Conservation (phyloP, 2,888 invertebrate species). For the Acronicta psi region DNA sequence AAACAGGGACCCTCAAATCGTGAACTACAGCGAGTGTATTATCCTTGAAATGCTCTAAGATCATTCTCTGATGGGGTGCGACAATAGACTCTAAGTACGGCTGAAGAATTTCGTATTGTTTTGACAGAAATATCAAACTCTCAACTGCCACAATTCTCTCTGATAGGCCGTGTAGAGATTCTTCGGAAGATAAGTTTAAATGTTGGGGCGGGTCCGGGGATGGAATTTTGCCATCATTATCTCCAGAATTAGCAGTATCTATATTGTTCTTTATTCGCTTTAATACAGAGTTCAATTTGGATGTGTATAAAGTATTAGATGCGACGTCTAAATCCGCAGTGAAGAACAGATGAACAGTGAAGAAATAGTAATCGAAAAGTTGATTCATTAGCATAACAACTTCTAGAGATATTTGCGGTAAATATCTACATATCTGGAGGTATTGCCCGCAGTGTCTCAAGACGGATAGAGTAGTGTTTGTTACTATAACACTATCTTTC, state of each 20-base stretch:
- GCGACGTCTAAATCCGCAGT: constrained; percentile 91
- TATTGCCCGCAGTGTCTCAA: constrained; percentile 96
- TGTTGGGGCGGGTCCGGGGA: constrained; percentile 73
- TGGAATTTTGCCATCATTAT: constrained; percentile 68
- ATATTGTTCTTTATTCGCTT: constrained; percentile 94
- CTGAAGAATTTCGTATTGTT: constrained; percentile 95
- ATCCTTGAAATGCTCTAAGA: constrained; percentile 92
- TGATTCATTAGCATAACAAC: constrained; percentile 97
- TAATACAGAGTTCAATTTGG: constrained; percentile 92
- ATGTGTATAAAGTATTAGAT: constrained; percentile 89
- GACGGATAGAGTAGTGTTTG: constrained; percentile 97
- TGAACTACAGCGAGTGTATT: constrained; percentile 92
- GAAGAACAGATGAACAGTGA: constrained; percentile 96
- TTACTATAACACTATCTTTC: constrained; percentile 91
- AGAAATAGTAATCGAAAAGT: constrained; percentile 97
- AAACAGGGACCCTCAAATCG: constrained; percentile 95
- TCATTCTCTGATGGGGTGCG: constrained; percentile 91
- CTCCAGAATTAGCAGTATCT: constrained; percentile 75
- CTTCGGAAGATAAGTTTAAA: constrained; percentile 84
- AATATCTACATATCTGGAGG: constrained; percentile 96
- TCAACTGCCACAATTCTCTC: constrained; percentile 97
- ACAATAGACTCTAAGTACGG: constrained; percentile 95
- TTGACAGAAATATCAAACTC: constrained; percentile 96
- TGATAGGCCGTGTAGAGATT: constrained; percentile 94
- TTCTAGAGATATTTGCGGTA: constrained; percentile 96